Percentiles rank a stretch among this genome's conserved stretches.
Evolutionary conservation across 1,140 invertebrate genomes (phyloP).

Genomic region (Triops cancriformis): DNA sequence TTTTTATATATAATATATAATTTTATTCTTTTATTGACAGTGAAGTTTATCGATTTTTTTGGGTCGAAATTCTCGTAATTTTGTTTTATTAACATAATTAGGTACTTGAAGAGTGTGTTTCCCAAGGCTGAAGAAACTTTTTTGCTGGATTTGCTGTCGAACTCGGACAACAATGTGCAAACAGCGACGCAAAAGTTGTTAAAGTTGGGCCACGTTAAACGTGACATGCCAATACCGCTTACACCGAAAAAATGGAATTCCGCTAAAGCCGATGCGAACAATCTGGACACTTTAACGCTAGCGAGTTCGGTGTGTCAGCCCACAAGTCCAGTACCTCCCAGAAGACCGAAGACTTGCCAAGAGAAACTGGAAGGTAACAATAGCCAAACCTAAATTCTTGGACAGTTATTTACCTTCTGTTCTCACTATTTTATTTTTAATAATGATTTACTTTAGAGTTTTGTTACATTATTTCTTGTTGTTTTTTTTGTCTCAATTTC

Average conservation of each 20-base stretch:
- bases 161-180: slow-evolving; percentile 73
- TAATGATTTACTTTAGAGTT: too few species aligned
- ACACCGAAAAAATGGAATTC: slow-evolving; percentile 24
- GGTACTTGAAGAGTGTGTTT: slow-evolving; percentile 83
- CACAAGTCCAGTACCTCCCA: slow-evolving; percentile 44
- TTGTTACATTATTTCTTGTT: too few species aligned
- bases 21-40: too few species aligned
- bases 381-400: slow-evolving; percentile 18
- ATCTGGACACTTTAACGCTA: not conserved
- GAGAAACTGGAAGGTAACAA: slow-evolving; percentile 63
- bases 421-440: slow-evolving; percentile 25
- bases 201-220: slow-evolving; percentile 69
- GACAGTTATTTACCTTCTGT: slow-evolving; percentile 16
- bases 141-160: slow-evolving; percentile 61
- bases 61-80: slow-evolving; percentile 24
- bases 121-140: slow-evolving; percentile 84
- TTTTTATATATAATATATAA: too few species aligned
- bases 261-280: not conserved
- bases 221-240: slow-evolving; percentile 46
- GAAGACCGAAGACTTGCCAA: slow-evolving; percentile 56
- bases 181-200: slow-evolving; percentile 68
- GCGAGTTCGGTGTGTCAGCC: slow-evolving; percentile 30
- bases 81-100: slow-evolving; percentile 38
- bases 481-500: slow-evolving; percentile 14
- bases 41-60: too few species aligned